Evolutionary conservation across 2,888 invertebrate genomes (phyloP).

Genomic region (Ecliptopera silaceata): DNA sequence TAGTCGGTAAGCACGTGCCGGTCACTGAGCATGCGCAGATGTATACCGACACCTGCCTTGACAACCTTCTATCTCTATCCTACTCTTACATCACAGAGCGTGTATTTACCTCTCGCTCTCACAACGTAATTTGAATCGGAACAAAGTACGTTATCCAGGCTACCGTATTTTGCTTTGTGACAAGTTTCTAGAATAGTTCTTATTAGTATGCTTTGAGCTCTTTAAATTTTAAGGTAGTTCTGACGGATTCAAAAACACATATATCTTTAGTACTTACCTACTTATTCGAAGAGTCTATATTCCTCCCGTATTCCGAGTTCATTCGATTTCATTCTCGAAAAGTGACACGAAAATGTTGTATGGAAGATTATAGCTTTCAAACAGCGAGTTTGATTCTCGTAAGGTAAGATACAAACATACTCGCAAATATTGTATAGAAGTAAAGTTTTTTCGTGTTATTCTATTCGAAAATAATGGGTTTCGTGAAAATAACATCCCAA

Average conservation of each 20-base stretch:
- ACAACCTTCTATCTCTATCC: slow-evolving; percentile 58
- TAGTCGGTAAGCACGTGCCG: slow-evolving; percentile 72
- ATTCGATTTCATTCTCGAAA: too few species aligned
- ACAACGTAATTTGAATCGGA: slow-evolving; percentile 66
- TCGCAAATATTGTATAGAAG: too few species aligned
- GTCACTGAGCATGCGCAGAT: slow-evolving; percentile 75
- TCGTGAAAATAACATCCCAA: too few species aligned
- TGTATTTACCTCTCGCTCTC: slow-evolving; percentile 53
- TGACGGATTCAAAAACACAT: slow-evolving; percentile 57
- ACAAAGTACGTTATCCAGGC: slow-evolving; percentile 57
- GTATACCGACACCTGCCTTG: slow-evolving; percentile 76
- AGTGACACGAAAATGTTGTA: too few species aligned
- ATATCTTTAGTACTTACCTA: neutral
- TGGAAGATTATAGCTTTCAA: too few species aligned
- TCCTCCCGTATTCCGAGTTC: too few species aligned
- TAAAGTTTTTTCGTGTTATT: too few species aligned
- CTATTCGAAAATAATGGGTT: too few species aligned
- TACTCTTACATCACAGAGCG: slow-evolving; percentile 39
- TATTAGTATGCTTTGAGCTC: slow-evolving; percentile 71
- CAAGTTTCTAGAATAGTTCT: slow-evolving; percentile 75
- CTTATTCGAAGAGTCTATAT: neutral
- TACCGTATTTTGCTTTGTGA: slow-evolving; percentile 71
- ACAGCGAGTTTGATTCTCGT: too few species aligned
- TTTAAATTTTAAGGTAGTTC: slow-evolving; percentile 57
- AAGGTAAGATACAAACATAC: too few species aligned